Base-by-base conservation (phyloP, 1,140 invertebrate genomes). In the Bombus superbus region DNA sequence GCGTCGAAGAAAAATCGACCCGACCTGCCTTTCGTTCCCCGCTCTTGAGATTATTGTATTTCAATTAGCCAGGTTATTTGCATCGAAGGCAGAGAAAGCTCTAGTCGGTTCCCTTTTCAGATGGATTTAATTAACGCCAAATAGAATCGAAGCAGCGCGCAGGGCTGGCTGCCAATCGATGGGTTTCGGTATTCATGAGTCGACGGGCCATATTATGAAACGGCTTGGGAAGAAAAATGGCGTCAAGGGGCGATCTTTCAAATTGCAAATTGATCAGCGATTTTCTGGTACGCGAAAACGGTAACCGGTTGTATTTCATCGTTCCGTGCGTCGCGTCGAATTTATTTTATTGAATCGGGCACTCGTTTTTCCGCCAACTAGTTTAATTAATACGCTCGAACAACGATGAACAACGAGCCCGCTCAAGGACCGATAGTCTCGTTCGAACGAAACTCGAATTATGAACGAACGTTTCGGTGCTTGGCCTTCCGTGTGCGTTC, bases 381-480 rank as follows among this genome's bases (percentile, higher is more conserved):
- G 57, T 44, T 82, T 74, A 74, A 82, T 82, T 82, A 74, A 82
- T 74, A 13, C 66, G 44, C 25, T 13, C 57, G 28, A 71, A 71
- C 38, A 35, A 28, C 35, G n/a, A 18, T 15, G 53, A 74, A 64
- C n/a, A 64, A 74, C 40, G 53, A 53, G 11, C 42, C 1, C 8
- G 75, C 28, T 72, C 38, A 38, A 44, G 11, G 13, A 42, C n/a
- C 18, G 42, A 22, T 9, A 25, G 44, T 62, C 40, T 38, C 10
- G n/a, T n/a, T 73, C 57, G 13, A 64, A n/a, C 28, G n/a, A 40
- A 25, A 22, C 38, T 5, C 25, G 18, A 64, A 64, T 82, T 74
- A 64, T 28, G 40, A 35, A 25, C 40, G 42, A 38, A 38, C 71
- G n/a, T 22, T 62, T 62, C 38, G 25, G 9, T 59, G 6, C 25